phyloP scores from a whole-genome alignment of 2,113 vertebrate genomes.

The Pelmatolapia mariae region DNA sequence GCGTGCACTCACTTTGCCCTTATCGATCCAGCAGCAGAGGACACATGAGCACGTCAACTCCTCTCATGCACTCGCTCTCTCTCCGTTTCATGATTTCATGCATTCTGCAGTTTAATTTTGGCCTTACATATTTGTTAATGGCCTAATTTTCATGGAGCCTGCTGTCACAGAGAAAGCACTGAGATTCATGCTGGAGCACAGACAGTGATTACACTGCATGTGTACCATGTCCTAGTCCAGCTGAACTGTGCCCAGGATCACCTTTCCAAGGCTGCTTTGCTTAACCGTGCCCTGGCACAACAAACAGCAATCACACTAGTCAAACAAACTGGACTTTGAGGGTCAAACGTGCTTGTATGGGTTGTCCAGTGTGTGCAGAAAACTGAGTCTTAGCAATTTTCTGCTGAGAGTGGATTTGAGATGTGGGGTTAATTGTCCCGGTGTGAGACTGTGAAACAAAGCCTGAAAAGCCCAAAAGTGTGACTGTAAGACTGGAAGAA shows the following conservation, averaged over 20 bases:
- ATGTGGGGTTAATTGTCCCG: neutral
- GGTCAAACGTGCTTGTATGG: neutral
- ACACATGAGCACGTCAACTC: neutral
- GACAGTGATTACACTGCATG: neutral
- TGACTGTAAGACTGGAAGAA: accelerated
- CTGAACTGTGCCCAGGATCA: neutral
- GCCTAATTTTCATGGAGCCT: neutral
- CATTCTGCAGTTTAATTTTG: neutral
- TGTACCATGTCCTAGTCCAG: neutral
- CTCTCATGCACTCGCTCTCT: neutral
- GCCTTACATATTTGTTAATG: neutral
- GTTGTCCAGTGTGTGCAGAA: neutral
- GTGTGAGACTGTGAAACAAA: neutral
- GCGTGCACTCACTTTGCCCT: neutral
- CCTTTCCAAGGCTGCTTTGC: neutral
- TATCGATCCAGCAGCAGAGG: neutral
- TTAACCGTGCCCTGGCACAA: neutral
- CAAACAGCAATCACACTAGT: neutral
- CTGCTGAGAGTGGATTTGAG: neutral
- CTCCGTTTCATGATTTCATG: neutral
- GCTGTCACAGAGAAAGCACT: neutral
- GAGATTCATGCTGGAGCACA: neutral
- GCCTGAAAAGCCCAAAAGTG: neutral
- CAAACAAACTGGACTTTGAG: neutral
- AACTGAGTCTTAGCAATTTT: neutral